Evolutionary conservation across 2,888 invertebrate species (phyloP).

Genomic region (Osmoderma eremita): DNA sequence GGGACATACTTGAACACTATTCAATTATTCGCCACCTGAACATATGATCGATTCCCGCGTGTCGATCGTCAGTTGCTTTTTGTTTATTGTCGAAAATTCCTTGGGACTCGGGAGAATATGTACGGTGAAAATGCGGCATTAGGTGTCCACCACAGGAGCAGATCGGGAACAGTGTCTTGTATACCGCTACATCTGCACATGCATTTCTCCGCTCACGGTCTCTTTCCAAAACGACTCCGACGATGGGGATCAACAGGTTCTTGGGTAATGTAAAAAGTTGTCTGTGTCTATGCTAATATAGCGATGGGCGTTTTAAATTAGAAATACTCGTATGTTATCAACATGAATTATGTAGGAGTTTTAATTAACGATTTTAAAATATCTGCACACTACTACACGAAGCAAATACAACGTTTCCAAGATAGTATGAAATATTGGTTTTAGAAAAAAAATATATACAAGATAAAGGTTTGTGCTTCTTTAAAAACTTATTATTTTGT

Average conservation of each 20-base stretch:
- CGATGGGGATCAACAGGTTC: slow-evolving; percentile 81
- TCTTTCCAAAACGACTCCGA: slow-evolving; percentile 74
- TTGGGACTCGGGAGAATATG: slow-evolving; percentile 1
- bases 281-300: background rate
- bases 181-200: slow-evolving; percentile 67
- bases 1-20: slow-evolving; percentile 2
- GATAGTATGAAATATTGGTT: background rate
- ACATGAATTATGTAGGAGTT: too few species aligned
- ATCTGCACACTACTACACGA: too few species aligned
- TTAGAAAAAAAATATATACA: too few species aligned
- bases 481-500: too few species aligned
- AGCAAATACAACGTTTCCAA: too few species aligned
- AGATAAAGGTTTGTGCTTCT: too few species aligned
- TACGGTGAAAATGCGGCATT: slow-evolving; percentile 41
- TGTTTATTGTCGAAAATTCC: slow-evolving; percentile 1
- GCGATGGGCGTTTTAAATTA: too few species aligned
- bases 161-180: slow-evolving; percentile 63
- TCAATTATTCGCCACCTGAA: slow-evolving; percentile 12
- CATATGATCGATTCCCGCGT: slow-evolving; percentile 10
- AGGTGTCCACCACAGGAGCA: slow-evolving; percentile 55
- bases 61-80: background rate
- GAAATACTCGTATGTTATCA: too few species aligned
- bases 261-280: slow-evolving; percentile 68
- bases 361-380: too few species aligned
- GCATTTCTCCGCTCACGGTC: slow-evolving; percentile 67